phyloP scores from a whole-genome alignment of 1,140 invertebrate genomes.

The Papilio xuthus region DNA sequence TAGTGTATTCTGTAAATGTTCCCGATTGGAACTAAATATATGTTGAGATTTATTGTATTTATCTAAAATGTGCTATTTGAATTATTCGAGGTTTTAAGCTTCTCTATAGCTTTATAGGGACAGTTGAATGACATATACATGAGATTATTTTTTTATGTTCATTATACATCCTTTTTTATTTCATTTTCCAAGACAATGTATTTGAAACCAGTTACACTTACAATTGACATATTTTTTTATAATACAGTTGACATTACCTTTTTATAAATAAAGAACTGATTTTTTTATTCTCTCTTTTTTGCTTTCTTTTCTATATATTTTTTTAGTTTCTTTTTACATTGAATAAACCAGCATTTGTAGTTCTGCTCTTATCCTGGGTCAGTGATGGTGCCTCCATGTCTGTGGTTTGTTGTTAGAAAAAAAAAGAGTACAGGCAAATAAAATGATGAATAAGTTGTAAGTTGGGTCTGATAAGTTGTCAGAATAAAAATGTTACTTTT shows the following conservation, averaged over 20 bases:
- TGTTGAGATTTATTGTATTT: not conserved
- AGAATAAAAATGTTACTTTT: no score
- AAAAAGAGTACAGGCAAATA: no score
- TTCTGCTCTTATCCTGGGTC: constrained; percentile 38
- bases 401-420: no score
- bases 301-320: not conserved
- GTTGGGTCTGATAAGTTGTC: no score
- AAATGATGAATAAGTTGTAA: no score
- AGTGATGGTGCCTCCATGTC: constrained; percentile 52
- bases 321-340: not conserved
- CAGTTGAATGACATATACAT: not conserved
- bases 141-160: not conserved
- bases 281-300: not conserved
- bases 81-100: not conserved
- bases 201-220: not conserved
- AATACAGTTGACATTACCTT: not conserved
- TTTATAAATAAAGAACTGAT: constrained; percentile 12
- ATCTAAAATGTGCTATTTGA: not conserved
- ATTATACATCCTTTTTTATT: not conserved
- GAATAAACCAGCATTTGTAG: not conserved
- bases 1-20: not conserved
- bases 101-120: not conserved
- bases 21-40: not conserved
- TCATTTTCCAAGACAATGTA: not conserved
- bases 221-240: no score